Evolutionary conservation across 2,888 invertebrate species (phyloP).

Genomic region (Ophion obscuratus): DNA sequence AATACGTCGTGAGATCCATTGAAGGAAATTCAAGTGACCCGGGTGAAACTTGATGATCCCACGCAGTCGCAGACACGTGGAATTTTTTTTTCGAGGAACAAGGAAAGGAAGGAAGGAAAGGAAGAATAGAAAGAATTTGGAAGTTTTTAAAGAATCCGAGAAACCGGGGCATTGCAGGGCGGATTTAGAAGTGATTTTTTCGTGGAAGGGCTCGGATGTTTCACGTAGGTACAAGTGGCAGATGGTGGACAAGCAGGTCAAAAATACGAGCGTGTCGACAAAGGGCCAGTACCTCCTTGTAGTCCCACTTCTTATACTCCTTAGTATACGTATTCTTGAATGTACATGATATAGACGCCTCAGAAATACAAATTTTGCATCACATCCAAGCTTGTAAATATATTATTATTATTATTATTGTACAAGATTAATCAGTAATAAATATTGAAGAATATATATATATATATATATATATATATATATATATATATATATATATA

Average conservation of each 20-base stretch:
- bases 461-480: no score
- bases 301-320: neutral
- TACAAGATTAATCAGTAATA: no score
- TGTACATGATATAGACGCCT: neutral
- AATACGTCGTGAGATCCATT: neutral
- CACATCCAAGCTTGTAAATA: no score
- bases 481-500: no score
- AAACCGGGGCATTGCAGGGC: constrained; percentile 17
- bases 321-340: neutral
- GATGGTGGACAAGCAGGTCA: constrained; percentile 64
- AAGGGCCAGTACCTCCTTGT: neutral
- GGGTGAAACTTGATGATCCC: constrained; percentile 15
- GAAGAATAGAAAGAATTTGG: constrained; percentile 15
- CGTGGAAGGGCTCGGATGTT: constrained; percentile 50
- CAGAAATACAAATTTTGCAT: neutral
- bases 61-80: constrained; percentile 6
- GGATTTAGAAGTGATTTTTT: constrained; percentile 40
- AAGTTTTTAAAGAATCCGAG: constrained; percentile 32
- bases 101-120: constrained; percentile 13
- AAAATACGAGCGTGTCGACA: constrained; percentile 28
- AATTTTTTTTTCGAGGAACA: neutral
- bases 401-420: no score
- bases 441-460: no score
- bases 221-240: constrained; percentile 43
- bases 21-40: neutral